phyloP scores from a whole-genome alignment of 2,888 invertebrate species.

The Apoderus coryli region DNA sequence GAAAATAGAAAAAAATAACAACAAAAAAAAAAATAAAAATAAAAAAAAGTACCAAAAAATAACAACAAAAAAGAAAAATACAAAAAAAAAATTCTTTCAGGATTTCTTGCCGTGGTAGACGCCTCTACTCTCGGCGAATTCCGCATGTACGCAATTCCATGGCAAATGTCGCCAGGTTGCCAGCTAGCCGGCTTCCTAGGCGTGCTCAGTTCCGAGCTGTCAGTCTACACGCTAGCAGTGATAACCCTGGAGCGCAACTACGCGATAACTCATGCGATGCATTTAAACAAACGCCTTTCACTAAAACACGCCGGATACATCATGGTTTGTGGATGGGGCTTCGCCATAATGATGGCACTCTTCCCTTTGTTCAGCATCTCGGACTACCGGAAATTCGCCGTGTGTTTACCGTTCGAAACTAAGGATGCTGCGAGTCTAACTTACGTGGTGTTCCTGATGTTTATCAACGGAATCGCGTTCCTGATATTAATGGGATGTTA shows the following conservation, averaged over 20 bases:
- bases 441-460: conserved; percentile 82
- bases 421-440: conserved; percentile 61
- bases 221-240: conserved; percentile 90
- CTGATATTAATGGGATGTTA: conserved; percentile 91
- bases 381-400: conserved; percentile 92
- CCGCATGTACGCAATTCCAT: conserved; percentile 88
- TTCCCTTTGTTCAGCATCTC: conserved; percentile 84
- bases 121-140: conserved; percentile 92
- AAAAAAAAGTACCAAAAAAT: too few relatives aligned
- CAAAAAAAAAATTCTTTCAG: conserved; percentile 33
- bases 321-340: conserved; percentile 87
- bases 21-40: too few relatives aligned
- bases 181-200: conserved; percentile 90
- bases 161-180: conserved; percentile 93
- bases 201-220: conserved; percentile 84
- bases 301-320: conserved; percentile 78
- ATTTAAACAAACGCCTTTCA: conserved; percentile 85
- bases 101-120: conserved; percentile 88
- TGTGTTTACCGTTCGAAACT: conserved; percentile 89
- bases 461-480: conserved; percentile 88
- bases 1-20: too few relatives aligned
- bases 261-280: conserved; percentile 96
- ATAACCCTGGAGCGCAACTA: conserved; percentile 93
- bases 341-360: conserved; percentile 73
- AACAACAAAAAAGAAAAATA: neutral